Base-by-base conservation (phyloP, 2,888 invertebrate species). In the Oligia strigilis region DNA sequence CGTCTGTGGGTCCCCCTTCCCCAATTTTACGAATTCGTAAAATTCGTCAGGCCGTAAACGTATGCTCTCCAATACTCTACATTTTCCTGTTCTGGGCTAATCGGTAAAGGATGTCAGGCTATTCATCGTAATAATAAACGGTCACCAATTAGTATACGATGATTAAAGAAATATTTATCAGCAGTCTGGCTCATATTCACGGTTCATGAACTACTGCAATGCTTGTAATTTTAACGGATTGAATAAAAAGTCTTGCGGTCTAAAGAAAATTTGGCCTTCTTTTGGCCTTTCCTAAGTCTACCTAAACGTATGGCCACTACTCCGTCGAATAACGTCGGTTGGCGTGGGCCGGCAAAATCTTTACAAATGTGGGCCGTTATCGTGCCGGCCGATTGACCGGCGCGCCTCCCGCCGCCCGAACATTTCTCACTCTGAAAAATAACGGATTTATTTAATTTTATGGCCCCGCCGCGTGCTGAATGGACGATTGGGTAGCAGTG, bases 401-500 rank as follows among this genome's bases (percentile, higher is more conserved):
- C 91, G 93, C 91, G 89, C 88, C 86, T 86, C 79, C 89, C 86
- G 87, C 90, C 91, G 90, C 89, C 93, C 93, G 92, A 91, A 91
- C 94, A 95, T 95, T 94, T 94, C 96, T 96, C 96, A 96, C 95
- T 94, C 95, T 97, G 97, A 97, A 97, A 97, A 97, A 97, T 97
- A 95, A 96, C 96, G 96, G 96, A 96, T 96, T 97, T 97, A 96
- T 96, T 97, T 96, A 97, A 97, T 96, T 96, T 97, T 96, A 97
- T 96, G 96, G 95, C 94, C 94, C 85, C 90, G 95, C 96, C 94
- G 95, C 96, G 97, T 96, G 96, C 96, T 95, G 97, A 96, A 96
- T 97, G 95, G 95, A 90, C 95, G 96, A 96, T 97, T 96, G 96
- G 93, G 90, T 91, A 88, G 91, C 86, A 82, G 84, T 86, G 90